These are phyloP conservation scores for Ditula angustiorana DNA, from an alignment of 2,888 invertebrate species.

Conservation along the genomic window DNA sequence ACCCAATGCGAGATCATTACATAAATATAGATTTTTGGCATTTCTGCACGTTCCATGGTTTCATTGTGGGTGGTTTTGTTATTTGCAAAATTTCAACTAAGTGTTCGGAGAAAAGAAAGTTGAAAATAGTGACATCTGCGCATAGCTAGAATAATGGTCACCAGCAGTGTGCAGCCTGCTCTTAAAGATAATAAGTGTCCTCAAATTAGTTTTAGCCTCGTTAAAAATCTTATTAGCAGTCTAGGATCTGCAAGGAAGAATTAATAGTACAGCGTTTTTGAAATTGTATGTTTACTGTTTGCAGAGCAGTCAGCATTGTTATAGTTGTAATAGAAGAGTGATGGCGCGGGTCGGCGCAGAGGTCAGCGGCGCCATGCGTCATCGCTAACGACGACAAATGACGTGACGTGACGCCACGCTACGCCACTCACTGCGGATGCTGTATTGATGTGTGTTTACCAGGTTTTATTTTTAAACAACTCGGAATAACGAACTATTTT, in stretches of 20 bases:
- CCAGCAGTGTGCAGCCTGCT: slow-evolving; percentile 13
- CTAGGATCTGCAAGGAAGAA: slow-evolving; percentile 11
- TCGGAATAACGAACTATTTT: slow-evolving; percentile 14
- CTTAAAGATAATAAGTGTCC: slow-evolving; percentile 10
- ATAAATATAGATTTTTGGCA: slow-evolving; percentile 83
- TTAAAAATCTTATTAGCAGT: slow-evolving; percentile 20
- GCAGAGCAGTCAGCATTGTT: slow-evolving; percentile 41
- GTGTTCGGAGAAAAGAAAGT: slow-evolving; percentile 80
- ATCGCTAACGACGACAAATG: slow-evolving; percentile 85
- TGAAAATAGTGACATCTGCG: slow-evolving; percentile 56
- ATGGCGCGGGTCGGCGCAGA: slow-evolving; percentile 74
- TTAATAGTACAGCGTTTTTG: neutral
- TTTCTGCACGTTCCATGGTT: slow-evolving; percentile 75
- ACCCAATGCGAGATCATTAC: slow-evolving; percentile 82
- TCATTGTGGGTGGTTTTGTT: slow-evolving; percentile 77
- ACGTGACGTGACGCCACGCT: slow-evolving; percentile 66
- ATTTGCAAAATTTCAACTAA: slow-evolving; percentile 65
- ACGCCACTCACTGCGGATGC: slow-evolving; percentile 32
- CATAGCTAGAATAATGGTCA: slow-evolving; percentile 22
- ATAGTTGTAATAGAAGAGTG: slow-evolving; percentile 73
- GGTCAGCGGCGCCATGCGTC: slow-evolving; percentile 81
- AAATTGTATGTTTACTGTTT: slow-evolving; percentile 19
- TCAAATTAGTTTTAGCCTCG: slow-evolving; percentile 11
- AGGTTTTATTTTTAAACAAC: slow-evolving; percentile 37
- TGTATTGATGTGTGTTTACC: slow-evolving; percentile 22